Conservation (phyloP, 2,888 invertebrate genomes). For the Operophtera brumata region DNA sequence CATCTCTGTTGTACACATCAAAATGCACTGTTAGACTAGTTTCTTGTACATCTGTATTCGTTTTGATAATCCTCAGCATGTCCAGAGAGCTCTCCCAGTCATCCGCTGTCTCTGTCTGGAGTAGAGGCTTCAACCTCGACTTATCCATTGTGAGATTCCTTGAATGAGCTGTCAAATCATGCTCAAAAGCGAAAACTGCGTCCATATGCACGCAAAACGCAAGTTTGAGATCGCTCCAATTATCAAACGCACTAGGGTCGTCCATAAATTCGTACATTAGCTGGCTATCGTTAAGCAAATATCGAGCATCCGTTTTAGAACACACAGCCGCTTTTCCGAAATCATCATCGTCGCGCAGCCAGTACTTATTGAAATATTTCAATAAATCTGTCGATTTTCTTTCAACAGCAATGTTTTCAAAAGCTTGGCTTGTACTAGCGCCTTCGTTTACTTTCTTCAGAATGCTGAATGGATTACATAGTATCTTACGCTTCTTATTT, state of each 20-base stretch:
- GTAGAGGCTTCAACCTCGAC: constrained; percentile 7
- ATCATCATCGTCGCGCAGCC: constrained; percentile 58
- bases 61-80: constrained; percentile 54
- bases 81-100: constrained; percentile 9
- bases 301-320: constrained; percentile 33
- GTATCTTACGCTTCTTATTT: constrained; percentile 51
- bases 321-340: constrained; percentile 62
- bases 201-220: constrained; percentile 54
- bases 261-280: constrained; percentile 56
- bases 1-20: constrained; percentile 71
- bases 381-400: constrained; percentile 28
- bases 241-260: constrained; percentile 33
- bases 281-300: constrained; percentile 48
- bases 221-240: constrained; percentile 52
- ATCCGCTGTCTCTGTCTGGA: neutral
- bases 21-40: constrained; percentile 55
- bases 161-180: constrained; percentile 3
- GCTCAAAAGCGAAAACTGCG: constrained; percentile 8
- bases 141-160: neutral
- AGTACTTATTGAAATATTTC: constrained; percentile 46
- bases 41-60: constrained; percentile 39
- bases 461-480: constrained; percentile 50
- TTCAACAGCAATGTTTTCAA: constrained; percentile 14
- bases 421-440: constrained; percentile 1
- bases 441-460: constrained; percentile 11